These are phyloP conservation scores for Tupiocoris notatus DNA, from an alignment of 2,888 invertebrate genomes.

Conservation along the genomic window DNA sequence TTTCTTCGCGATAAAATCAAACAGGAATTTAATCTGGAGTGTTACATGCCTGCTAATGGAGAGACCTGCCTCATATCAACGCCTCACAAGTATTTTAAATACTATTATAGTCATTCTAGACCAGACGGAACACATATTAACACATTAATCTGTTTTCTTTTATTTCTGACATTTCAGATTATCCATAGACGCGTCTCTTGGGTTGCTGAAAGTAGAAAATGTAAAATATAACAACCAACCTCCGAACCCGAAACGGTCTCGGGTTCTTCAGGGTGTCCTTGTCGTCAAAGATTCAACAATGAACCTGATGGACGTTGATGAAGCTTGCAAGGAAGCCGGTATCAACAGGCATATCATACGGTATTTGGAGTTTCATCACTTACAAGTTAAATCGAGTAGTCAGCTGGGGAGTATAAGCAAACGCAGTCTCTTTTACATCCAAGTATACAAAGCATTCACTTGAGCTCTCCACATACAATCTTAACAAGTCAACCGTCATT, in stretches of 20 bases:
- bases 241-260: conserved; percentile 83
- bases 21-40: conserved; percentile 84
- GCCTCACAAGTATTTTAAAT: conserved; percentile 58
- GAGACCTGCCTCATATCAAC: conserved; percentile 90
- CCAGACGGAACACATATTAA: no score
- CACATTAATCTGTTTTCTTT: no score
- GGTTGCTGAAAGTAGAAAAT: conserved; percentile 77
- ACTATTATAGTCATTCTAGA: no score
- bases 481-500: no score
- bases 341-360: conserved; percentile 73
- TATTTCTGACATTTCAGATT: no score
- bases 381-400: neutral
- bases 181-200: conserved; percentile 83
- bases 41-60: conserved; percentile 97
- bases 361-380: conserved; percentile 53
- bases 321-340: conserved; percentile 83
- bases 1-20: conserved; percentile 94
- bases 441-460: no score
- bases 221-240: conserved; percentile 72
- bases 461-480: no score
- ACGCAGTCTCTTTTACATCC: no score
- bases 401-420: no score
- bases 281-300: conserved; percentile 85
- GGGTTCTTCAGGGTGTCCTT: conserved; percentile 84
- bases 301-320: conserved; percentile 82